Evolutionary conservation across 2,888 invertebrate species (phyloP).

Genomic region (Rhogogaster chlorosoma): DNA sequence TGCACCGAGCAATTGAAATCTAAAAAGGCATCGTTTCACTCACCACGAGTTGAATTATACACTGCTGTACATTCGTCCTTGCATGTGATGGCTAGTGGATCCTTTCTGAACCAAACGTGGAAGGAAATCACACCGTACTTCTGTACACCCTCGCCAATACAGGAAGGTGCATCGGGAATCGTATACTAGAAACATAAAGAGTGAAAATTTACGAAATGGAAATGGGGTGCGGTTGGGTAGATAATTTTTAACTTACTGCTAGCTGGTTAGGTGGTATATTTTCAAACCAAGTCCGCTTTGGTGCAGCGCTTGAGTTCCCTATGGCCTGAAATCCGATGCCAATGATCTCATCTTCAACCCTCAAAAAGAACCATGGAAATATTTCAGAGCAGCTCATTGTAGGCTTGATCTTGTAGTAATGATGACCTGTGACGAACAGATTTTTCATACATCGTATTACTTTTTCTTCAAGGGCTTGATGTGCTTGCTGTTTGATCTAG

Average conservation of each 20-base stretch:
- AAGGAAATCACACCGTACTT: not conserved
- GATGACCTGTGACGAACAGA: not conserved
- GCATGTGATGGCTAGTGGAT: not conserved
- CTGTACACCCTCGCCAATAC: not conserved
- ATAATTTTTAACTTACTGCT: not conserved
- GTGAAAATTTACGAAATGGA: not conserved
- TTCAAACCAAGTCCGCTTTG: not conserved
- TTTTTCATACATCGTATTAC: not conserved
- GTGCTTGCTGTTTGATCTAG: not conserved
- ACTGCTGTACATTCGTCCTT: not conserved
- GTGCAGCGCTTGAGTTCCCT: not conserved
- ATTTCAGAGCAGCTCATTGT: not conserved
- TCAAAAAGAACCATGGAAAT: slow-evolving; percentile 14
- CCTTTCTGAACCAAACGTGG: not conserved
- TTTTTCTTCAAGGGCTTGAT: not conserved
- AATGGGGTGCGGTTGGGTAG: not conserved
- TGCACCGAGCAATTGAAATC: no score
- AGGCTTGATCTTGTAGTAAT: not conserved
- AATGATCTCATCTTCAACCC: not conserved
- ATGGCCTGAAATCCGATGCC: not conserved
- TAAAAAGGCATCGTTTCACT: not conserved
- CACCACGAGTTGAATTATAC: not conserved
- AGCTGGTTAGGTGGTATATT: not conserved
- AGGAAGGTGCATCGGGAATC: not conserved
- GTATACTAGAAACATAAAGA: not conserved